These are phyloP conservation scores for Palythoa grandiflora DNA, from an alignment of 92 coral and sea anemone genomes.

Conservation along the genomic window DNA sequence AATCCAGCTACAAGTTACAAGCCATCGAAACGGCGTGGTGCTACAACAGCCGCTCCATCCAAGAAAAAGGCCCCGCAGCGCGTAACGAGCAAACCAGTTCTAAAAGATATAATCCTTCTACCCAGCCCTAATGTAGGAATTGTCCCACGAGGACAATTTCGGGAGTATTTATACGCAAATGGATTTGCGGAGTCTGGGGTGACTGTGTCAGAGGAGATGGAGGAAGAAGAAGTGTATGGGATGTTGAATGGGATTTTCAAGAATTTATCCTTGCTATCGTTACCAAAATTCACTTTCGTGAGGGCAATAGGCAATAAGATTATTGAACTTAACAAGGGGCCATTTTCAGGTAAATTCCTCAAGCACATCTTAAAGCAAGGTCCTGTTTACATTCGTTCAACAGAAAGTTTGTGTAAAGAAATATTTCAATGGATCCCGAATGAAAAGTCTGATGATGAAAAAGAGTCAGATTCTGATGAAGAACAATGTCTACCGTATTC, in stretches of 20 bases:
- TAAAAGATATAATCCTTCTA: not conserved
- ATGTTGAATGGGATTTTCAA: not conserved
- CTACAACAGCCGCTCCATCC: slow-evolving; percentile 4
- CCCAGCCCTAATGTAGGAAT: not conserved
- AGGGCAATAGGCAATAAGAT: not conserved
- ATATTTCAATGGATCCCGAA: not conserved
- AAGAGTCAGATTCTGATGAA: not conserved
- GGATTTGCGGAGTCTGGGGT: not conserved
- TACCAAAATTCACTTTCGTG: not conserved
- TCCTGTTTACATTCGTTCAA: slow-evolving; percentile 4
- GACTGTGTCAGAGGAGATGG: not conserved
- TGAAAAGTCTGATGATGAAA: not conserved
- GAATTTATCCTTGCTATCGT: not conserved
- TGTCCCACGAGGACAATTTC: not conserved
- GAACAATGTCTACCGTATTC: not conserved
- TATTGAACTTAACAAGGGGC: slow-evolving; percentile 1
- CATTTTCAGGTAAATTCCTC: not conserved
- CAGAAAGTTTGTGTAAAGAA: not conserved
- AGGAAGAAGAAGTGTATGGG: not conserved
- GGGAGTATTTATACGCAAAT: slow-evolving; percentile 1
- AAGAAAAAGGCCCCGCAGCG: not conserved
- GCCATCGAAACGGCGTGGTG: not conserved
- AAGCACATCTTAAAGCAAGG: slow-evolving; percentile 1
- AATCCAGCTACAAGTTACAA: not conserved
- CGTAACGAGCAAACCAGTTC: not conserved